Evolutionary conservation across 2,797 vertebrate species (phyloP).

Genomic region (Myotis myotis): DNA sequence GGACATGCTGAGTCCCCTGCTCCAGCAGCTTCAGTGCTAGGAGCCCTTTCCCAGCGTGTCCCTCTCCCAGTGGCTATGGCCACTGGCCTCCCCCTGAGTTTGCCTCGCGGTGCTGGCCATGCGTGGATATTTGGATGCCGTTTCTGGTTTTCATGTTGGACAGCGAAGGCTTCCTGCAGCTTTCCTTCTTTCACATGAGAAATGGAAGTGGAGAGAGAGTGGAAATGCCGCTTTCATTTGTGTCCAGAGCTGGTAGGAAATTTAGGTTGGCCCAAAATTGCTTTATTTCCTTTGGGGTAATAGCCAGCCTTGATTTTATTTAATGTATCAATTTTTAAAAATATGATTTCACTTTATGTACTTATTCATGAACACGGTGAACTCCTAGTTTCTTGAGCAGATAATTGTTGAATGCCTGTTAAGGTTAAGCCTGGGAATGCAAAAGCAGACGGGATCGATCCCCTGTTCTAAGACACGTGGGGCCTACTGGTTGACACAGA

Average conservation of each 20-base stretch:
- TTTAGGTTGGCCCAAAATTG: neutral
- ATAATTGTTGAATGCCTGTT: neutral
- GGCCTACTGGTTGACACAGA: neutral
- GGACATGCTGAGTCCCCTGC: neutral
- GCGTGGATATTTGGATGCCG: neutral
- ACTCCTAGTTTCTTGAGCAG: neutral
- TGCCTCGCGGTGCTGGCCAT: neutral
- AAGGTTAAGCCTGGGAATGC: neutral
- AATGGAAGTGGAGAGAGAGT: neutral
- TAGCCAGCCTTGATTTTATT: constrained; percentile 23
- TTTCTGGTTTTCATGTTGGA: neutral
- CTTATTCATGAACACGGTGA: neutral
- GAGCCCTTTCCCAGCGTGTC: neutral
- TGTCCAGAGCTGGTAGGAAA: constrained; percentile 1
- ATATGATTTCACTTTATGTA: neutral
- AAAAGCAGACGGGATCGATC: constrained; percentile 25
- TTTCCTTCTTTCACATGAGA: constrained; percentile 10
- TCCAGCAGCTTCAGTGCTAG: neutral
- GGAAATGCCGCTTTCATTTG: neutral
- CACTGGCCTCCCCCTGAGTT: neutral
- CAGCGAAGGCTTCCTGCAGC: neutral
- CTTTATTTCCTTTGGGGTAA: neutral
- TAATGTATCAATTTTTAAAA: neutral
- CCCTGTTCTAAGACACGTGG: neutral
- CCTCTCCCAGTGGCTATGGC: neutral